Evolutionary conservation across 2,113 vertebrate species (phyloP).

Genomic region (Phalacrocorax aristotelis): DNA sequence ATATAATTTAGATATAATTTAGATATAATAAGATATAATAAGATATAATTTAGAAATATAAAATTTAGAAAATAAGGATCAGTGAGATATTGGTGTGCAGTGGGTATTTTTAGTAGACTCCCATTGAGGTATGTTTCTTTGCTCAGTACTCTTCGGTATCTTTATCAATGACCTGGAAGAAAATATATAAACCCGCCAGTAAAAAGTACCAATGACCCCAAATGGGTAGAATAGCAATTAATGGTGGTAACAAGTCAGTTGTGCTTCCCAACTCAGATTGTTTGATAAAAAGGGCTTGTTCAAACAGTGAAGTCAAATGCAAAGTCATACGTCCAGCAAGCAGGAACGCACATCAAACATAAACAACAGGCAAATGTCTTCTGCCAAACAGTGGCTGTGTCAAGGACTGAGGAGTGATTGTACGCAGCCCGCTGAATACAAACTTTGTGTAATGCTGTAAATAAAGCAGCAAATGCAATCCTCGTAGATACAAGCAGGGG

Average conservation of each 20-base stretch:
- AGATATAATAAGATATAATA: background rate
- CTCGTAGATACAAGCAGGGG: background rate
- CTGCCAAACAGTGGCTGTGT: background rate
- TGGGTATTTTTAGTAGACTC: background rate
- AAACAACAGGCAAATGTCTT: slow-evolving; percentile 25
- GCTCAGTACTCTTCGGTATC: background rate
- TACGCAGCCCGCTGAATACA: background rate
- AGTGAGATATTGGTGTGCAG: background rate
- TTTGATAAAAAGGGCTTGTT: slow-evolving; percentile 1
- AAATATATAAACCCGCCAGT: background rate
- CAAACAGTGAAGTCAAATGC: background rate
- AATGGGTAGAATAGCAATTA: background rate
- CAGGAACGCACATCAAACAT: background rate
- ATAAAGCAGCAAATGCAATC: background rate
- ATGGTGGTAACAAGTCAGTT: background rate
- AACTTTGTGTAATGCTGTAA: background rate
- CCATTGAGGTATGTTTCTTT: background rate
- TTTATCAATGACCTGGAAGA: background rate
- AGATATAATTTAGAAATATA: background rate
- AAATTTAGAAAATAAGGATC: background rate
- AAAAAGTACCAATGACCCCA: background rate
- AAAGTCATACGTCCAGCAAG: slow-evolving; percentile 1
- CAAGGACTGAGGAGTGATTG: background rate
- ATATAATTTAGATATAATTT: background rate
- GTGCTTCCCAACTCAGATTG: background rate